These are phyloP conservation scores for Neogale vison DNA, from an alignment of 2,113 vertebrate species.

Conservation along the genomic window DNA sequence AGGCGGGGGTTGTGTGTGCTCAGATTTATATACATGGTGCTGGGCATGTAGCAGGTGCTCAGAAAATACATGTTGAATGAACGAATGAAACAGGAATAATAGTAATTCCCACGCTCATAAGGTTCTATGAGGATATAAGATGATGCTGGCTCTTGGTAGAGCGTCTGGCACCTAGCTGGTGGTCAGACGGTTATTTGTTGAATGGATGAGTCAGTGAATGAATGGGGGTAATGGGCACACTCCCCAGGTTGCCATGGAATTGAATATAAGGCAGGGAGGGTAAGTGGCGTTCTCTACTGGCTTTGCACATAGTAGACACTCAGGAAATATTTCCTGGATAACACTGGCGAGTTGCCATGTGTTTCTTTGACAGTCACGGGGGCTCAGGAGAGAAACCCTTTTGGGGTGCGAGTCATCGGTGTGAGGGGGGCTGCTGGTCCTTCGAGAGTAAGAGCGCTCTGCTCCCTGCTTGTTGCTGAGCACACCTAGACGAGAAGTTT, in stretches of 20 bases:
- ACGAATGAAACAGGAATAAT: too few relatives aligned
- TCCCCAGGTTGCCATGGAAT: background rate
- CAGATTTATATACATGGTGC: background rate
- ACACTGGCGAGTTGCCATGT: background rate
- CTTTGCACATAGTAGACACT: background rate
- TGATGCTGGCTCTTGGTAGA: too few relatives aligned
- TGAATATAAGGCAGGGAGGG: too few relatives aligned
- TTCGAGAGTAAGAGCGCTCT: background rate
- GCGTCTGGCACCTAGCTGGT: background rate
- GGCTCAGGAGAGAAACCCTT: background rate
- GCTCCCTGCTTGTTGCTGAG: background rate
- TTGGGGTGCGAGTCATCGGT: background rate
- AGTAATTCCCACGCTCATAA: fast-evolving
- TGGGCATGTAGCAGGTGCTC: background rate
- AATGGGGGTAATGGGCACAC: background rate
- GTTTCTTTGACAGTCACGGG: too few relatives aligned
- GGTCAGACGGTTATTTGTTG: background rate
- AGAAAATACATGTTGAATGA: background rate
- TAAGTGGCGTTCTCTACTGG: fast-evolving
- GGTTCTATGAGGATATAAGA: background rate
- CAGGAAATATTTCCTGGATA: background rate
- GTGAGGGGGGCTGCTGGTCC: background rate
- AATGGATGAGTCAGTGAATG: background rate
- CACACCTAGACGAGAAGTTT: fast-evolving
- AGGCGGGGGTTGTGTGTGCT: background rate